These are phyloP conservation scores for Paracyclopina nana DNA, from an alignment of 1,140 invertebrate genomes.

Conservation along the genomic window DNA sequence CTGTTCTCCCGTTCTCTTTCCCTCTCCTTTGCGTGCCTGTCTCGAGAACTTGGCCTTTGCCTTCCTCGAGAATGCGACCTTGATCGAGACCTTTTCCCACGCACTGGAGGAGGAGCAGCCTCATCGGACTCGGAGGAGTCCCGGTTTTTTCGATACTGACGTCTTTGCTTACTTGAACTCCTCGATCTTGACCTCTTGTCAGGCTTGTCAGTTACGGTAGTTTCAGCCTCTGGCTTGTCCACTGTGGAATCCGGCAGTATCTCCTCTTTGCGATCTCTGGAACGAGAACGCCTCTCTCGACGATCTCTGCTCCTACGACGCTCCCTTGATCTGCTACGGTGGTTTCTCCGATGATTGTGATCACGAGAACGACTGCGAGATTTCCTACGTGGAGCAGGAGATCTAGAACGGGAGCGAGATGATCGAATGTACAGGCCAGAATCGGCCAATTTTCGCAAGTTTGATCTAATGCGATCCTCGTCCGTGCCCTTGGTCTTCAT, in stretches of 20 bases:
- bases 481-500: slow-evolving; percentile 41
- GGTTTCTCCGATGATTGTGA: not conserved
- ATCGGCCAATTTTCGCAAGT: not conserved
- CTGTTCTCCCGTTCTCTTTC: slow-evolving; percentile 17
- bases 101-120: too few species aligned
- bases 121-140: too few species aligned
- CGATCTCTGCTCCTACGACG: slow-evolving; percentile 16
- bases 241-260: too few species aligned
- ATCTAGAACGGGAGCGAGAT: slow-evolving; percentile 21
- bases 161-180: too few species aligned
- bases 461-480: slow-evolving; percentile 3
- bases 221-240: too few species aligned
- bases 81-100: too few species aligned
- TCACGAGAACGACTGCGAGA: slow-evolving; percentile 20
- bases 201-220: too few species aligned
- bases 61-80: too few species aligned
- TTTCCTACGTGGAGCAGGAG: slow-evolving; percentile 23
- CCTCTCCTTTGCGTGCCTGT: slow-evolving; percentile 22
- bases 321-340: slow-evolving; percentile 19
- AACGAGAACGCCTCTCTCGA: slow-evolving; percentile 2
- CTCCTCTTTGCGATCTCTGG: slow-evolving; percentile 22
- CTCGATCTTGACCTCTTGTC: too few species aligned
- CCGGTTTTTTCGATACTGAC: too few species aligned
- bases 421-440: slow-evolving; percentile 21
- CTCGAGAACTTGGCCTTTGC: slow-evolving; percentile 25